Conservation (phyloP, 1,140 invertebrate genomes). For the Drosophila tropicalis region DNA sequence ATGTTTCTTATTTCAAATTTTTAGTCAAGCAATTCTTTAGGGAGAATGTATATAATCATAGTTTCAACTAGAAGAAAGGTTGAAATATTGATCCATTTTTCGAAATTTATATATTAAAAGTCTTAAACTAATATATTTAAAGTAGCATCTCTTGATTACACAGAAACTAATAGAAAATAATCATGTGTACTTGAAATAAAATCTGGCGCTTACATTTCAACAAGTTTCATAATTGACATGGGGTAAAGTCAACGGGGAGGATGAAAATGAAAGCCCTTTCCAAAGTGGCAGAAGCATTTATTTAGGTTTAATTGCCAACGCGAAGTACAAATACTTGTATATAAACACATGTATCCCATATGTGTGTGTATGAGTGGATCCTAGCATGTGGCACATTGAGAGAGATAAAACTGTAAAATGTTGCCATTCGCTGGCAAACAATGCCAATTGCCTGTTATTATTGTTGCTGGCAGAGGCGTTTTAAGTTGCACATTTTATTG, state of each 20-base stretch:
- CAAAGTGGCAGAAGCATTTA: constrained; percentile 44
- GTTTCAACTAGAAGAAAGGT: no score
- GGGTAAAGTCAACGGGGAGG: not conserved
- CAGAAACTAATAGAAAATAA: no score
- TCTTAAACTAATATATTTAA: no score
- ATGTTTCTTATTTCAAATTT: no score
- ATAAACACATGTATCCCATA: constrained; percentile 23
- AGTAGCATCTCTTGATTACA: no score
- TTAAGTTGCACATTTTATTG: constrained; percentile 78
- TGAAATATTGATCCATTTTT: no score
- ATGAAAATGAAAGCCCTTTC: not conserved
- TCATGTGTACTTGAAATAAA: not conserved
- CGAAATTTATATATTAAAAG: no score
- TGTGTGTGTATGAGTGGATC: constrained; percentile 9
- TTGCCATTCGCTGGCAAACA: constrained; percentile 29
- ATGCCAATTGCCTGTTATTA: constrained; percentile 48
- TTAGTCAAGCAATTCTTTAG: no score
- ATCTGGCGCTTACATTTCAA: not conserved
- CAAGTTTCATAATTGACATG: not conserved
- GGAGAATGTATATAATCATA: no score
- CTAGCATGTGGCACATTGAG: constrained; percentile 21
- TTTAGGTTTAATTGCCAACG: constrained; percentile 73
- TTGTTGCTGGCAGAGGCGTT: constrained; percentile 58
- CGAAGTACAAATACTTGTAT: constrained; percentile 27
- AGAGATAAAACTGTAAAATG: constrained; percentile 22